Percentiles rank a stretch among this genome's conserved stretches.
These are phyloP conservation scores for Sterrhoptilus dennistouni DNA, from an alignment of 2,113 vertebrate genomes.

Conservation along the genomic window DNA sequence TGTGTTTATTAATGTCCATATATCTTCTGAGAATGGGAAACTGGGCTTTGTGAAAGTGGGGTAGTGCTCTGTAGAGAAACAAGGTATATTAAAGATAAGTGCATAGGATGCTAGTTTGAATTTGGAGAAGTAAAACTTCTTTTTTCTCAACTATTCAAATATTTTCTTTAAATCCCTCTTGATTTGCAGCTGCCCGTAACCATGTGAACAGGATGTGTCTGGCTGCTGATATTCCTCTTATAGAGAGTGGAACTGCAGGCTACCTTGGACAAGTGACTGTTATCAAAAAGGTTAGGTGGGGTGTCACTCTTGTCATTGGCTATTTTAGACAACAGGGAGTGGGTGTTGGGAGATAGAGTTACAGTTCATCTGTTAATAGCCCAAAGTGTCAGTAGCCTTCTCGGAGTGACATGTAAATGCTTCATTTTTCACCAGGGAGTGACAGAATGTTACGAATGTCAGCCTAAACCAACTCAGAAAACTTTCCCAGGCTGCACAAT, in stretches of 20 bases:
- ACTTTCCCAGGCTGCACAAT: constrained; percentile 99
- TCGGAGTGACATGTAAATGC: neutral
- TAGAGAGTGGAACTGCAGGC: constrained; percentile 97
- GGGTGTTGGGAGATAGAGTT: neutral
- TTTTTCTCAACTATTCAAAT: neutral
- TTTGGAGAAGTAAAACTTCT: neutral
- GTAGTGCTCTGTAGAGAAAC: neutral
- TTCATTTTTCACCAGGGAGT: constrained; percentile 80
- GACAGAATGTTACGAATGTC: constrained; percentile 97
- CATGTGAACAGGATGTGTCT: constrained; percentile 99
- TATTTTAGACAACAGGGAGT: neutral
- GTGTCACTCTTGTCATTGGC: neutral
- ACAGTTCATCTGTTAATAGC: constrained; percentile 3
- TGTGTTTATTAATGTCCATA: fast-evolving
- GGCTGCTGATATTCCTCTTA: constrained; percentile 93
- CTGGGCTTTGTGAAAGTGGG: neutral
- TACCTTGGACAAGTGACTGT: constrained; percentile 97
- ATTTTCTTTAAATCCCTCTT: constrained; percentile 6
- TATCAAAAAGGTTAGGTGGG: constrained; percentile 90
- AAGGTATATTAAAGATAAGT: neutral
- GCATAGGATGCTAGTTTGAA: neutral
- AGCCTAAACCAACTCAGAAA: constrained; percentile 96
- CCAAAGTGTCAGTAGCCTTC: neutral
- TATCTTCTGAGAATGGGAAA: neutral
- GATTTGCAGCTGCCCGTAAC: constrained; percentile 88